Percentiles rank a stretch among this genome's conserved stretches.
These are phyloP conservation scores for Limenitis camilla DNA, from an alignment of 2,888 invertebrate genomes.

Conservation along the genomic window DNA sequence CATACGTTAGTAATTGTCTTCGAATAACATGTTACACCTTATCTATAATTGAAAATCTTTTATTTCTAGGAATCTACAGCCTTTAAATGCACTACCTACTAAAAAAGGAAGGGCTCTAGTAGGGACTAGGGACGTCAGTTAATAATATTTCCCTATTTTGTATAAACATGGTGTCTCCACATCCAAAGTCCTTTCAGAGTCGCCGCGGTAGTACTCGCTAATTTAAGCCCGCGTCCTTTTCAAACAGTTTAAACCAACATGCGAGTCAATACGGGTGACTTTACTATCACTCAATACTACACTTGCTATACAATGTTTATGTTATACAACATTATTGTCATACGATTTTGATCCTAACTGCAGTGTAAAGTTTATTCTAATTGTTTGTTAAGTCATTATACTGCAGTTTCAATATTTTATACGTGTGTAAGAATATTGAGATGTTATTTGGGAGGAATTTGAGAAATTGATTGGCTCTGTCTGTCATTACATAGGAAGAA, in stretches of 20 bases:
- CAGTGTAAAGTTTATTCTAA: slow-evolving; percentile 37
- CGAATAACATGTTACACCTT: too few species aligned
- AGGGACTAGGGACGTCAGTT: background rate
- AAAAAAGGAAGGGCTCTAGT: too few species aligned
- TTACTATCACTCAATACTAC: slow-evolving; percentile 5
- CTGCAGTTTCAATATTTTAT: slow-evolving; percentile 50
- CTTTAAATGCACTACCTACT: too few species aligned
- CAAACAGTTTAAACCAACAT: slow-evolving; percentile 59
- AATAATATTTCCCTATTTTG: background rate
- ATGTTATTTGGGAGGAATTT: slow-evolving; percentile 34
- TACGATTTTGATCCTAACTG: slow-evolving; percentile 31
- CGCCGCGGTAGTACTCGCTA: slow-evolving; percentile 68
- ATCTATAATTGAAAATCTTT: too few species aligned
- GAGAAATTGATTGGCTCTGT: background rate
- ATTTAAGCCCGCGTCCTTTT: slow-evolving; percentile 56
- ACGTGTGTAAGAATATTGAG: slow-evolving; percentile 28
- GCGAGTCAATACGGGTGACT: slow-evolving; percentile 30
- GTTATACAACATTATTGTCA: slow-evolving; percentile 4
- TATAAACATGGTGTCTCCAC: slow-evolving; percentile 12
- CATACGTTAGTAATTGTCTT: too few species aligned
- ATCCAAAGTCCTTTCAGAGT: slow-evolving; percentile 39
- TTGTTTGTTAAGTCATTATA: slow-evolving; percentile 53
- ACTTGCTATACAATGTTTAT: slow-evolving; percentile 3
- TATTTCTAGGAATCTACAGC: too few species aligned
- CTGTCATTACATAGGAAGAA: background rate